Conservation (phyloP, 2,888 invertebrate species). For the Andrena haemorrhoa region DNA sequence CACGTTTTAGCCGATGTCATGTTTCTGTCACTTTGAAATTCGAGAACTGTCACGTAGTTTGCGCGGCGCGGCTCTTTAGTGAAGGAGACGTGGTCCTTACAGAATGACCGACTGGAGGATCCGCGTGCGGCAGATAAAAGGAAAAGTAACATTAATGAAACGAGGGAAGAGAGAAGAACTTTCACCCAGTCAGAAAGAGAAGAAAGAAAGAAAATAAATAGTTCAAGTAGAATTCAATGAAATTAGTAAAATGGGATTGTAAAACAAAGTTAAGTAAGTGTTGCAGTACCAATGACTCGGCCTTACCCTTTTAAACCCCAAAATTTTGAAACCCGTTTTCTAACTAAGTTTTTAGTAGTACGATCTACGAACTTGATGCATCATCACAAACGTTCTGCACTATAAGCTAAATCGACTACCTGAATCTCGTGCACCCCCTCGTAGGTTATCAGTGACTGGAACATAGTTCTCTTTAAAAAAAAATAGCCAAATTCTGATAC, state of each 20-base stretch:
- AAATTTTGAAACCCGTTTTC: too few species aligned
- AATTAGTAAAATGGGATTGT: neutral
- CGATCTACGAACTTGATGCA: too few species aligned
- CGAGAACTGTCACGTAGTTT: conserved; percentile 61
- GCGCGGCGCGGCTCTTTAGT: conserved; percentile 30
- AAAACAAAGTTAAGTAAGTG: neutral
- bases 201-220: neutral
- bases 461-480: neutral
- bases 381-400: too few species aligned
- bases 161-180: neutral
- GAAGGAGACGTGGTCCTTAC: conserved; percentile 22
- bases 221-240: neutral
- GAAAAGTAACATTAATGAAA: neutral
- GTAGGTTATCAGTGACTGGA: neutral
- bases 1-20: conserved; percentile 77
- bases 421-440: too few species aligned
- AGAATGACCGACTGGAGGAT: conserved; percentile 2
- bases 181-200: neutral
- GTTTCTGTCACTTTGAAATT: conserved; percentile 74
- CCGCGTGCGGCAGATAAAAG: neutral
- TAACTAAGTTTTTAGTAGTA: too few species aligned
- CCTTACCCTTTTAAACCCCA: too few species aligned
- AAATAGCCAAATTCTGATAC: neutral
- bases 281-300: too few species aligned
- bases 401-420: too few species aligned